These are phyloP conservation scores for Dermolepida albohirtum DNA, from an alignment of 2,888 invertebrate species.

Conservation along the genomic window DNA sequence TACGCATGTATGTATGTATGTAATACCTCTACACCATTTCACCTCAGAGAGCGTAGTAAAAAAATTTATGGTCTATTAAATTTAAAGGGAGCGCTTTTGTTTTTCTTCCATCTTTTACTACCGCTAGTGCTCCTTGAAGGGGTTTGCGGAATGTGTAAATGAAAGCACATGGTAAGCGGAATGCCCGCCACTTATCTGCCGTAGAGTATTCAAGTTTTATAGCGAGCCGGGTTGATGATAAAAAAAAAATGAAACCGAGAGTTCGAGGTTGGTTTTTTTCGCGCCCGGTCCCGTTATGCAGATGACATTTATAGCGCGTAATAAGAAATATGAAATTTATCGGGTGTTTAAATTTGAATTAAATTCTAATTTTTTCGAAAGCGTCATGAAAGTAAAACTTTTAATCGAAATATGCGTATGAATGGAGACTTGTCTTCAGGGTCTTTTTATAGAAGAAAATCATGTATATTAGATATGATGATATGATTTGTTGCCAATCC, in stretches of 20 bases:
- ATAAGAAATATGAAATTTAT: constrained; percentile 30
- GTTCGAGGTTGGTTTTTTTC: constrained; percentile 3
- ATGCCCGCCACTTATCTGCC: constrained; percentile 32
- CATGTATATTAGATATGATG: no score
- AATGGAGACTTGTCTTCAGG: neutral
- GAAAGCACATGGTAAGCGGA: constrained; percentile 36
- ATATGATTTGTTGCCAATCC: no score
- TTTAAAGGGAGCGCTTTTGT: constrained; percentile 25
- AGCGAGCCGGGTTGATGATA: constrained; percentile 28
- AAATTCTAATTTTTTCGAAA: constrained; percentile 22
- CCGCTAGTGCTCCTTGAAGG: constrained; percentile 13
- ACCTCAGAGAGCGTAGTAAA: constrained; percentile 2
- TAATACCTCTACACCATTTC: constrained; percentile 3
- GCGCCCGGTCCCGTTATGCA: constrained; percentile 13
- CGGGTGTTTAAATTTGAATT: constrained; percentile 27
- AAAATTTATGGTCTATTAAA: constrained; percentile 35
- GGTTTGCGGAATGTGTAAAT: constrained; percentile 36
- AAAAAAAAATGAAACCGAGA: constrained; percentile 35
- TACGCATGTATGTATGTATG: constrained; percentile 14
- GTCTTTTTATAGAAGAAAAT: no score
- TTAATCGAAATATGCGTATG: neutral
- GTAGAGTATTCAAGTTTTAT: constrained; percentile 28
- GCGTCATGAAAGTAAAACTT: constrained; percentile 3
- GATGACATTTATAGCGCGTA: constrained; percentile 31
- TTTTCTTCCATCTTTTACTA: constrained; percentile 6